A percentile compares a stretch with the other conserved stretches of the same genome.
phyloP scores from a whole-genome alignment of 2,113 vertebrate species.

The Thalassarche chlororhynchos region DNA sequence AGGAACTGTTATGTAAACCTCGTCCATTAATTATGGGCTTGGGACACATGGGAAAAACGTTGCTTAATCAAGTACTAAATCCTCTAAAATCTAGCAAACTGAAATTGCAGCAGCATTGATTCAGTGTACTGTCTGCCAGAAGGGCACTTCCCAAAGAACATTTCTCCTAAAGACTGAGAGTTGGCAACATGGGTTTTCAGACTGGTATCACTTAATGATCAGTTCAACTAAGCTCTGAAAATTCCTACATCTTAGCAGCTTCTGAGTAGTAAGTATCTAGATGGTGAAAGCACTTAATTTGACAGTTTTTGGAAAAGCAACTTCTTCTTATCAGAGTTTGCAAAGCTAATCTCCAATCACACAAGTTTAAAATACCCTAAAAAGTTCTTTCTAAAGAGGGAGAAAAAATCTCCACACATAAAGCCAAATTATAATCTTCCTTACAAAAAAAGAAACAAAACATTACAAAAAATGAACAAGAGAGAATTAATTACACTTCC shows the following conservation, averaged over 20 bases:
- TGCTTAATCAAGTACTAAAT: neutral
- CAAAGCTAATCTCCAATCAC: neutral
- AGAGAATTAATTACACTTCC: neutral
- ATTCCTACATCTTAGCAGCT: neutral
- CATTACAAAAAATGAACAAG: rapidly evolving
- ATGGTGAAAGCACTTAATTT: neutral
- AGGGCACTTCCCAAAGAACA: neutral
- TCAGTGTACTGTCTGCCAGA: neutral
- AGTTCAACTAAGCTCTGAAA: neutral
- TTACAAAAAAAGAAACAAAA: neutral
- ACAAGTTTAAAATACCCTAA: neutral
- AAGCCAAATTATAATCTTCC: neutral
- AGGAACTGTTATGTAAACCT: neutral
- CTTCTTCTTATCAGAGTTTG: neutral
- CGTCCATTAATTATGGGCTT: neutral
- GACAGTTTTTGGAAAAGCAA: neutral
- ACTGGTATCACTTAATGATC: neutral
- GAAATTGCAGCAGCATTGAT: neutral
- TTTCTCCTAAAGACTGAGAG: neutral
- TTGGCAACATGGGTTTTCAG: neutral
- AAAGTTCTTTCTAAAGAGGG: neutral
- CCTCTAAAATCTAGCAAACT: neutral
- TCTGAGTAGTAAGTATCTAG: neutral
- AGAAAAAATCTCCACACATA: neutral
- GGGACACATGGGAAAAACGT: neutral